Evolutionary conservation across 2,888 invertebrate species (phyloP), one percentile per base, ranked within the genome.

Genomic region (Thereva nobilitata): DNA sequence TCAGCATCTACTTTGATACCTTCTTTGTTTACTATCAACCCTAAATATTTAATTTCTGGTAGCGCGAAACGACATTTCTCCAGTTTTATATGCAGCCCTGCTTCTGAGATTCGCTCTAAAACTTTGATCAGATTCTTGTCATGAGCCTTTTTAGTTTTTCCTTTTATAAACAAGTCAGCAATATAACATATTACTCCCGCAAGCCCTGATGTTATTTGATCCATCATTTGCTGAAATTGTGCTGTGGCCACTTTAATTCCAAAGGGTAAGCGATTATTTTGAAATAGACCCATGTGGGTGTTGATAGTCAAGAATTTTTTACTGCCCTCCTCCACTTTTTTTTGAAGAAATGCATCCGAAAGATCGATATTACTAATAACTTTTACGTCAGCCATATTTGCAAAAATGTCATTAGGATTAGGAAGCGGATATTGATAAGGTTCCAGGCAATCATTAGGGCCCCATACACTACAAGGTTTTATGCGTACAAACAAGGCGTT

Each of bases 221-320:
- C 67, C 68, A 72, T 70, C 4, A 70, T 70, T 40, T 71, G 69
- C 65, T 71, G 70, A 53, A 72, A 71, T n/a, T 67, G 68, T 12
- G 50, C 64, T 10, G 71, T 67, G 23, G 69, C 70, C 38, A 54
- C 49, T 52, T 71, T 71, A 61, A 69, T 7, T 67, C 70, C 42
- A 64, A 66, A 45, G 12, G 69, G 55, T 9, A 72, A 40, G 6
- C 71, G 52, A 40, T 71, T 68, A 9, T 65, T 71, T 45, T 67
- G n/a, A n/a, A n/a, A n/a, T n/a, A n/a, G n/a, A n/a, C n/a, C n/a
- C n/a, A n/a, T n/a, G n/a, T n/a, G n/a, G n/a, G n/a, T n/a, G n/a
- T n/a, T n/a, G n/a, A n/a, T n/a, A n/a, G n/a, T n/a, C n/a, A n/a
- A n/a, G n/a, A n/a, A n/a, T n/a, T n/a, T n/a, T n/a, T n/a, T n/a